Conservation (phyloP, 1,140 invertebrate species). For the Aphaenogaster rudis region DNA sequence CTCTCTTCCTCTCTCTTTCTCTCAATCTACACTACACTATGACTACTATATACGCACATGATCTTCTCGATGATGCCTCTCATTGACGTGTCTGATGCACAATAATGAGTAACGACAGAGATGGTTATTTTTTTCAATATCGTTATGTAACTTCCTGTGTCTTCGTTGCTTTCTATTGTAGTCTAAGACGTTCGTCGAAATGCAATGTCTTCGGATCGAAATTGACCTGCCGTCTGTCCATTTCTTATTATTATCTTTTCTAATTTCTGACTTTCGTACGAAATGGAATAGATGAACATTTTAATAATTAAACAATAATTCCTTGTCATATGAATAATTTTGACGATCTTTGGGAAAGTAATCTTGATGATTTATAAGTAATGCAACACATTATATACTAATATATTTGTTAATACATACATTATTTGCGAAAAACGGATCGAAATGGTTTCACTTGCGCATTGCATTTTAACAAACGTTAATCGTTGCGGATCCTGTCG, state of each 20-base stretch:
- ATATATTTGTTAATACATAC: background rate
- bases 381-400: background rate
- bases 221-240: background rate
- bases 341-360: background rate
- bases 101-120: constrained; percentile 33
- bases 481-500: constrained; percentile 29
- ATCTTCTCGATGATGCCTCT: constrained; percentile 54
- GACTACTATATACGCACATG: constrained; percentile 32
- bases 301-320: background rate
- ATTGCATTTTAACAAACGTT: constrained; percentile 23
- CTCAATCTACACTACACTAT: constrained; percentile 34
- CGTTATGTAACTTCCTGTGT: constrained; percentile 18
- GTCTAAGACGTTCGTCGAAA: constrained; percentile 13
- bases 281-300: background rate
- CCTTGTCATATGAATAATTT: background rate
- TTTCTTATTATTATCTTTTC: background rate
- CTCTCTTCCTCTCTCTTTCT: constrained; percentile 64
- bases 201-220: background rate
- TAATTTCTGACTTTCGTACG: background rate
- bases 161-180: constrained; percentile 34
- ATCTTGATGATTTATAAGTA: background rate
- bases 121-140: background rate
- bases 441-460: background rate
- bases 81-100: constrained; percentile 52
- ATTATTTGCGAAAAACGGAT: background rate